A percentile compares a stretch with the other conserved stretches of the same genome.
phyloP scores from a whole-genome alignment of 1,140 invertebrate genomes.

The Acromyrmex charruanus region DNA sequence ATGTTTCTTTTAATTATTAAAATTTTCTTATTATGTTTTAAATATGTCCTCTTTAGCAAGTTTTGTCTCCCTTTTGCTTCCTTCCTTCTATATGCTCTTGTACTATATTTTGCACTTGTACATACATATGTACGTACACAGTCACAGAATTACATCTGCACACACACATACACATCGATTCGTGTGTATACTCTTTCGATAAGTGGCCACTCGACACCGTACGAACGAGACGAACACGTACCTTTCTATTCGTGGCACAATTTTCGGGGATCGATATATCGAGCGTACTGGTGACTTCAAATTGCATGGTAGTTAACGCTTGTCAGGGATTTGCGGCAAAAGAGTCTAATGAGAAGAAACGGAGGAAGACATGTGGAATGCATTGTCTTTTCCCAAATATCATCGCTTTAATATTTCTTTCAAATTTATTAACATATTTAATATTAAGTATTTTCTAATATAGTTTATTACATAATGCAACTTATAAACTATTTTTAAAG shows the following conservation, averaged over 20 bases:
- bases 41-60: neutral
- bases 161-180: constrained; percentile 74
- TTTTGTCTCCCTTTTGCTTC: neutral
- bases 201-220: constrained; percentile 77
- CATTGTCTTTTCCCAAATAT: neutral
- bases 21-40: neutral
- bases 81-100: neutral
- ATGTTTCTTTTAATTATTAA: neutral
- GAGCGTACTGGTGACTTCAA: constrained; percentile 78
- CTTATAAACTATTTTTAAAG: neutral
- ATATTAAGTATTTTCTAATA: neutral
- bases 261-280: constrained; percentile 85
- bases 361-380: neutral
- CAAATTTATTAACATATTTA: neutral
- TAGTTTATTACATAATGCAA: neutral
- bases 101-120: neutral
- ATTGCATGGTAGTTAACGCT: constrained; percentile 80
- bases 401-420: constrained; percentile 3
- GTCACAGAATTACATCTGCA: constrained; percentile 15
- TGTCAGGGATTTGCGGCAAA: constrained; percentile 66
- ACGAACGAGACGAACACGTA: constrained; percentile 70
- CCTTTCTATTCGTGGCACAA: constrained; percentile 83
- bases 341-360: constrained; percentile 44
- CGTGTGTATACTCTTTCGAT: constrained; percentile 78
- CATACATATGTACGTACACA: neutral